Evolutionary conservation across 2,888 invertebrate genomes (phyloP), one percentile per base, ranked within the genome.

Genomic region (Clitarchus hookeri): DNA sequence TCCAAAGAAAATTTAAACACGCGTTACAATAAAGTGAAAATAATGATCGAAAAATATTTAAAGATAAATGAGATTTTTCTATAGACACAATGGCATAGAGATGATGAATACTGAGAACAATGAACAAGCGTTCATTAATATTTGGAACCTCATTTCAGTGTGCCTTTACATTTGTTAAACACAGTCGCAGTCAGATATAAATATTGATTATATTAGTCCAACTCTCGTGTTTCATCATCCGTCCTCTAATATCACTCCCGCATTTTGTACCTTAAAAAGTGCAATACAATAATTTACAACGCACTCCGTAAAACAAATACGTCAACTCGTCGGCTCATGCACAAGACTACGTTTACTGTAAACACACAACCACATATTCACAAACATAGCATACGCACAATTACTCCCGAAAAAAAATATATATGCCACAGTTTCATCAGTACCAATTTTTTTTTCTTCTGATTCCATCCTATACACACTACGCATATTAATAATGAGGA

Each of bases 191-290:
- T 65, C n/a, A 65, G 65, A 65, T 19, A 65, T 65, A 65, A 65
- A 65, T 65, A 65, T 48, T 65, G 65, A 65, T 16, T 65, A n/a
- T n/a, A 65, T 65, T 65, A 65, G 12, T 65, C 16, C 19, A 65
- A 65, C 65, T 23, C n/a, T n/a, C 16, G 65, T 65, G 65, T 65
- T 65, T 65, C n/a, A n/a, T 65, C 16, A n/a, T 65, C 53, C 2
- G 65, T 65, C 19, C n/a, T 65, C 65, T 65, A n/a, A 65, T 65
- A 65, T n/a, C 65, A 65, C 65, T 65, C 6, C 65, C 65, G 65
- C 65, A 65, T 65, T 65, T 65, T 65, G 65, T 65, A 65, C 65
- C 65, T 65, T 65, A 65, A 65, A 65, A 65, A 65, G 65, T 65
- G 65, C 65, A 65, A 65, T 65, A 36, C 36, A 65, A 65, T 65